phyloP scores from a whole-genome alignment of 2,888 invertebrate species.

The Trimorus sp. region DNA sequence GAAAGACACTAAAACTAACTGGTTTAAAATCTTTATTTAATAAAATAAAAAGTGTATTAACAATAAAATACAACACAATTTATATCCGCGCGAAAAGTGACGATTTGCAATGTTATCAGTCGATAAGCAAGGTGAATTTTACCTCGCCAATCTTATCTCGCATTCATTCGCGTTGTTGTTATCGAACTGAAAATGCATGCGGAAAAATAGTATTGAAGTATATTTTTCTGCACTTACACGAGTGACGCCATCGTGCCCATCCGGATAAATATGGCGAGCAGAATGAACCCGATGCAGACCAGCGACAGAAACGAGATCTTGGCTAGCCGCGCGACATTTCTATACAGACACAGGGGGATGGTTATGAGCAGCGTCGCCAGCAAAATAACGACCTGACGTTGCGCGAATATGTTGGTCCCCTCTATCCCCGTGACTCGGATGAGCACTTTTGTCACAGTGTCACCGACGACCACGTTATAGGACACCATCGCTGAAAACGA shows the following conservation, averaged over 20 bases:
- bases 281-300: conserved; percentile 88
- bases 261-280: conserved; percentile 86
- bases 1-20: too few species aligned
- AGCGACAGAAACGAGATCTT: conserved; percentile 87
- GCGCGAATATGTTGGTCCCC: conserved; percentile 83
- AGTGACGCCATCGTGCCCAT: conserved; percentile 84
- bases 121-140: too few species aligned
- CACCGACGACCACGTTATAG: conserved; percentile 93
- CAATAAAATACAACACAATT: too few species aligned
- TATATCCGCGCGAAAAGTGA: too few species aligned
- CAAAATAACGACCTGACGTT: conserved; percentile 87
- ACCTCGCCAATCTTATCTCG: too few species aligned
- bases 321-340: conserved; percentile 87
- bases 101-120: too few species aligned
- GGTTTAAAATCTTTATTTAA: too few species aligned
- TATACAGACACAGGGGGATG: conserved; percentile 90
- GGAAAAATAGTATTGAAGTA: too few species aligned
- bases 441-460: conserved; percentile 91
- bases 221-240: conserved; percentile 83
- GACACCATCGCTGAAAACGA: conserved; percentile 89
- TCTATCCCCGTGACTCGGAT: conserved; percentile 86
- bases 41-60: too few species aligned
- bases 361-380: conserved; percentile 88
- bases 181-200: too few species aligned
- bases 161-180: too few species aligned